Conservation (phyloP, 2,888 invertebrate species). For the Bellardia bayeri region DNA sequence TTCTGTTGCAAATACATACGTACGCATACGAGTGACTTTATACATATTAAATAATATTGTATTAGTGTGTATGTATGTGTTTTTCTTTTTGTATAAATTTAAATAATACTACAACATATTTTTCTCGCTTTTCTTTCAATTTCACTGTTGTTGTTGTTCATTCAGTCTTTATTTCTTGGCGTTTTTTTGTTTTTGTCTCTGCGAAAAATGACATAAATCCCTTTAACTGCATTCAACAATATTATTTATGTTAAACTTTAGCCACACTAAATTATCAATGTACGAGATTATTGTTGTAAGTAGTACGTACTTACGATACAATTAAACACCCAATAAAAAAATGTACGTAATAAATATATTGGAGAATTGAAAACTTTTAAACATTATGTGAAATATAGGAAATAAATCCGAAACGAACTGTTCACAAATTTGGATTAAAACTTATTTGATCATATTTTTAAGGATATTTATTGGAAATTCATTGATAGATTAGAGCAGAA, state of each 20-base stretch:
- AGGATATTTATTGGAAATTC: too few relatives aligned
- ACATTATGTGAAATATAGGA: too few relatives aligned
- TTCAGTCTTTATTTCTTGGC: slow-evolving; percentile 44
- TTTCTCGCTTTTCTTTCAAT: slow-evolving; percentile 52
- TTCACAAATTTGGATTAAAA: too few relatives aligned
- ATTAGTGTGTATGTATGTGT: slow-evolving; percentile 13
- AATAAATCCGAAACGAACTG: too few relatives aligned
- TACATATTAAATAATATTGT: slow-evolving; percentile 38
- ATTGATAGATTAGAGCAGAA: too few relatives aligned
- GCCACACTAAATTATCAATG: slow-evolving; percentile 60
- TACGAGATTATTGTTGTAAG: slow-evolving; percentile 17
- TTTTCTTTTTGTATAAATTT: slow-evolving; percentile 39
- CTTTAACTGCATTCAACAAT: slow-evolving; percentile 69
- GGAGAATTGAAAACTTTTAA: too few relatives aligned
- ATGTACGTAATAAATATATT: neutral
- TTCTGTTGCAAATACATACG: neutral
- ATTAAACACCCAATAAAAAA: slow-evolving; percentile 29
- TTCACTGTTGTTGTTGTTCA: slow-evolving; percentile 51
- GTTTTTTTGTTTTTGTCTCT: slow-evolving; percentile 26
- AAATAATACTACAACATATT: slow-evolving; percentile 40
- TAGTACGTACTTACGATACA: slow-evolving; percentile 36
- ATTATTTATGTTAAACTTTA: slow-evolving; percentile 69
- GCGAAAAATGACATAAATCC: slow-evolving; percentile 72
- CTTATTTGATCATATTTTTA: too few relatives aligned
- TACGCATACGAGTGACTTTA: slow-evolving; percentile 14